These are phyloP conservation scores for Pholis gunnellus DNA, from an alignment of 2,113 vertebrate genomes.

Conservation along the genomic window DNA sequence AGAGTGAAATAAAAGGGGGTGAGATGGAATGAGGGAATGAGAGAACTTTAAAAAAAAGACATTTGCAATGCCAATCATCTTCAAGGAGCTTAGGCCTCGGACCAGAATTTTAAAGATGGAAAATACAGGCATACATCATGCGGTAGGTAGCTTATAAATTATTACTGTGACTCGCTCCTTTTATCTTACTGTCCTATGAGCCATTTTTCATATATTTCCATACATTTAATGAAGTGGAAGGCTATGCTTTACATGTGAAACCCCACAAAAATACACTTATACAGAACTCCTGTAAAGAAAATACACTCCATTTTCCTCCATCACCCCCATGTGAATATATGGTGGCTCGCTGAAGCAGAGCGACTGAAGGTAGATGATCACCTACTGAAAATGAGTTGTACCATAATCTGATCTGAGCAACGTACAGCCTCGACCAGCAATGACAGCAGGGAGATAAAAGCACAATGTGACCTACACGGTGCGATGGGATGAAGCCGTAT, in stretches of 20 bases:
- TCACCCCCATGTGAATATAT: conserved; percentile 59
- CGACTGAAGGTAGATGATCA: conserved; percentile 42
- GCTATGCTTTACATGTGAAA: conserved; percentile 17
- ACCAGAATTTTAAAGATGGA: conserved; percentile 70
- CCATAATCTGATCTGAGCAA: conserved; percentile 71
- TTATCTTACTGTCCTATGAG: conserved; percentile 57
- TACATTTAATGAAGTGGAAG: conserved; percentile 65
- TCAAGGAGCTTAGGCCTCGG: conserved; percentile 67
- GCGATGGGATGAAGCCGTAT: conserved; percentile 42
- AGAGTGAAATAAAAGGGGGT: conserved; percentile 39
- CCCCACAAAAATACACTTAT: not conserved
- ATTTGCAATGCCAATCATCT: conserved; percentile 76
- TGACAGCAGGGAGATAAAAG: conserved; percentile 68
- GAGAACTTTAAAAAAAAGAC: conserved; percentile 45
- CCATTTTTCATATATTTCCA: conserved; percentile 64
- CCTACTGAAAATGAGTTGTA: conserved; percentile 61
- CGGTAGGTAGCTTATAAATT: conserved; percentile 66
- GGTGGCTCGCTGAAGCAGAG: conserved; percentile 47
- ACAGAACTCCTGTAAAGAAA: conserved; percentile 40
- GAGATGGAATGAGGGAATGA: conserved; percentile 41
- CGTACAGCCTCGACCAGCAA: conserved; percentile 50
- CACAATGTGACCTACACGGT: conserved; percentile 58
- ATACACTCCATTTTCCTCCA: conserved; percentile 51
- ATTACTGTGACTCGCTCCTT: conserved; percentile 61
- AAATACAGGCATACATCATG: conserved; percentile 61